Evolutionary conservation across 1,140 invertebrate species (phyloP).

Genomic region (Drosophila mojavensis): DNA sequence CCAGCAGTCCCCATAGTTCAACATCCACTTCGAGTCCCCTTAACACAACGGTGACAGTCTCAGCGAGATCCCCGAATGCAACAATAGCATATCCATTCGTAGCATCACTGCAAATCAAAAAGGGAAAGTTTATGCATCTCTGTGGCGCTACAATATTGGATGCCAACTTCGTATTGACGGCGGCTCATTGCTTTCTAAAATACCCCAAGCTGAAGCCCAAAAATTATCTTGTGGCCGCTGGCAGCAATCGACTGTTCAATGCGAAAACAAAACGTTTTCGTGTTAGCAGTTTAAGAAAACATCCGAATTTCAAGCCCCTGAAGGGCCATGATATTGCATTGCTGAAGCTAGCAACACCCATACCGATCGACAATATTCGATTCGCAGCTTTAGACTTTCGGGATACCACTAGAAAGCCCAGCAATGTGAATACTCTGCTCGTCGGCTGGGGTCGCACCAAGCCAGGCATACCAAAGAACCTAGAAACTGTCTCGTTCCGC

Average conservation of each 20-base stretch:
- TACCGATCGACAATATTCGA: conserved; percentile 41
- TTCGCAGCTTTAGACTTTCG: conserved; percentile 33
- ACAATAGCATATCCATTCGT: conserved; percentile 40
- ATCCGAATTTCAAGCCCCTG: conserved; percentile 36
- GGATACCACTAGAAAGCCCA: neutral
- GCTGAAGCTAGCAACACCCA: conserved; percentile 19
- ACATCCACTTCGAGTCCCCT: no score
- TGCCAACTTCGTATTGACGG: conserved; percentile 41
- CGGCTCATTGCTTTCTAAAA: conserved; percentile 53
- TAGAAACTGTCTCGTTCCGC: conserved; percentile 33
- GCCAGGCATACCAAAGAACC: neutral
- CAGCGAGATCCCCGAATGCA: no score
- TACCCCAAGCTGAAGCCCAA: conserved; percentile 3
- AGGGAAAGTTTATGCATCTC: conserved; percentile 45
- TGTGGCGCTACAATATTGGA: conserved; percentile 60
- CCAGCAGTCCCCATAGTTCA: no score
- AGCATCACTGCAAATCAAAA: conserved; percentile 54
- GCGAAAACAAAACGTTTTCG: conserved; percentile 2
- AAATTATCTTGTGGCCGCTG: conserved; percentile 29
- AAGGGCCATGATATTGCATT: conserved; percentile 55
- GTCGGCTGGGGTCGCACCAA: conserved; percentile 56
- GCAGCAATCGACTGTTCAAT: conserved; percentile 26
- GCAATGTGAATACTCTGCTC: neutral
- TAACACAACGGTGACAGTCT: no score
- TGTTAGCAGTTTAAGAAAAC: conserved; percentile 10